Evolutionary conservation across 2,888 invertebrate genomes (phyloP).

Genomic region (Latheticus oryzae): DNA sequence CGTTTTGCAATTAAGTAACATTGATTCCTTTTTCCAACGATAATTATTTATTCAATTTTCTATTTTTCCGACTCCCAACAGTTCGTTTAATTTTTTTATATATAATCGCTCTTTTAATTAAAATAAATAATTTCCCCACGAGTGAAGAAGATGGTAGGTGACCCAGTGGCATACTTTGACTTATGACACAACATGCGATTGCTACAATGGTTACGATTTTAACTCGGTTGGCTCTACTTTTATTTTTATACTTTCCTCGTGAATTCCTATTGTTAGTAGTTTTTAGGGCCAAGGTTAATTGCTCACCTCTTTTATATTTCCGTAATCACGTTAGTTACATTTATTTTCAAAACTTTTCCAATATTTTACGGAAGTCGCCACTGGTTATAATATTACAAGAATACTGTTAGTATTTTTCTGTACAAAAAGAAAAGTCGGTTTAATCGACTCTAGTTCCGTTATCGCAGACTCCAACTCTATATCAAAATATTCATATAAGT

Average conservation of each 20-base stretch:
- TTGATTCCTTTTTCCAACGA: too few relatives aligned
- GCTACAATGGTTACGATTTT: conserved; percentile 41
- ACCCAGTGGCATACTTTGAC: conserved; percentile 51
- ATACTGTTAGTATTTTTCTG: conserved; percentile 25
- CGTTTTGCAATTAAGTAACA: too few relatives aligned
- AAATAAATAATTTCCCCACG: conserved; percentile 33
- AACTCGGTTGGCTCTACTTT: conserved; percentile 48
- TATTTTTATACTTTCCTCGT: conserved; percentile 44
- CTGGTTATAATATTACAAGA: conserved; percentile 22
- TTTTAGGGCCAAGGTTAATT: conserved; percentile 40
- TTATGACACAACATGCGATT: conserved; percentile 50
- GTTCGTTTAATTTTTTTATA: too few relatives aligned
- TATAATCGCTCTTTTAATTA: too few relatives aligned
- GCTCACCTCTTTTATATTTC: conserved; percentile 28
- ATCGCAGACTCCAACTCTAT: conserved; percentile 3
- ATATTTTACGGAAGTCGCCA: conserved; percentile 30
- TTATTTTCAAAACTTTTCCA: too few relatives aligned
- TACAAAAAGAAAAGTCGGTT: conserved; percentile 5
- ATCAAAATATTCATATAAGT: conserved; percentile 27
- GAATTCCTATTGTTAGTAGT: conserved; percentile 28
- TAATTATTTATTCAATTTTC: too few relatives aligned
- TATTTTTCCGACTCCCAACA: too few relatives aligned
- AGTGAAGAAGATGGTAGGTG: conserved; percentile 42
- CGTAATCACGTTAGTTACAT: conserved; percentile 10
- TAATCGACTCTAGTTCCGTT: conserved; percentile 17